Conservation (phyloP, 2,888 invertebrate species). For the Eupeodes latifasciatus region DNA sequence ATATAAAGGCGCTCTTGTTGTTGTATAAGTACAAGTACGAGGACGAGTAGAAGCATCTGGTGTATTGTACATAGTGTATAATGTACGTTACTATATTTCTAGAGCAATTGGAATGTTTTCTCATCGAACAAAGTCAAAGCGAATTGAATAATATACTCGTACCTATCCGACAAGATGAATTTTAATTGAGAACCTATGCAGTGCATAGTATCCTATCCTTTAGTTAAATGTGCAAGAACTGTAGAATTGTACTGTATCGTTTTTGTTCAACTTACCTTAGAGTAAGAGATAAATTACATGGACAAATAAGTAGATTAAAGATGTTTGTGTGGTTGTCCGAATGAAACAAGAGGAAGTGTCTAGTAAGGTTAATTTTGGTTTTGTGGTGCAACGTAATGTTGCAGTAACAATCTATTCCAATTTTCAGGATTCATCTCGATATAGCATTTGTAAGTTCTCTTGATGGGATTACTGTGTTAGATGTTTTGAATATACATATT, state of each 20-base stretch:
- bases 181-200: slow-evolving; percentile 63
- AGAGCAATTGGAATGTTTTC: slow-evolving; percentile 67
- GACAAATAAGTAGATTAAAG: slow-evolving; percentile 10
- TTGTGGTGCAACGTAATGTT: slow-evolving; percentile 50
- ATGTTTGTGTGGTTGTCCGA: slow-evolving; percentile 15
- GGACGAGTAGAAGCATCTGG: too few species aligned
- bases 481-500: neutral
- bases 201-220: slow-evolving; percentile 4
- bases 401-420: slow-evolving; percentile 60
- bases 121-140: slow-evolving; percentile 69
- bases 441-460: slow-evolving; percentile 40
- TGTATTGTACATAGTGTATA: too few species aligned
- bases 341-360: slow-evolving; percentile 50
- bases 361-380: slow-evolving; percentile 62
- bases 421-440: slow-evolving; percentile 55
- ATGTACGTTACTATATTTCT: slow-evolving; percentile 10
- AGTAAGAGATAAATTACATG: slow-evolving; percentile 53
- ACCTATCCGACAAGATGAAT: slow-evolving; percentile 52
- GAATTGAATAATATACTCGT: slow-evolving; percentile 70
- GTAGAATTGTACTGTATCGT: neutral
- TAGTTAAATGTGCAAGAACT: slow-evolving; percentile 29
- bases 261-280: slow-evolving; percentile 43
- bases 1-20: neutral
- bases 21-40: neutral
- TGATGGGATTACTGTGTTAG: slow-evolving; percentile 15